Conservation (phyloP, 2,113 vertebrate species). For the Daubentonia madagascariensis region DNA sequence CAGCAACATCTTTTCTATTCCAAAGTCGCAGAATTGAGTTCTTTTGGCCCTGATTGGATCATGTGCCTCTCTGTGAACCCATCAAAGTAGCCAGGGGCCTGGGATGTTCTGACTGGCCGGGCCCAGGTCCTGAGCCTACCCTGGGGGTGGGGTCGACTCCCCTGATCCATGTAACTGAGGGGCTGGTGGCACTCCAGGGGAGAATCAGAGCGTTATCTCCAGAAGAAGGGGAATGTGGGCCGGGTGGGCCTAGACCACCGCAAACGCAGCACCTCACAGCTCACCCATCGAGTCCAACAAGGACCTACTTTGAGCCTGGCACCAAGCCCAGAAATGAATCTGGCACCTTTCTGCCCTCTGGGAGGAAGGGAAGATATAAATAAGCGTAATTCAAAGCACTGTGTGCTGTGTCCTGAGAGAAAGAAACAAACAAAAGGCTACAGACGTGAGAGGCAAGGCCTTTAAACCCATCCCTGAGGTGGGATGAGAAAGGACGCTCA, state of each 20-base stretch:
- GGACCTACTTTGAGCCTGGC: neutral
- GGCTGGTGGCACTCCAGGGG: neutral
- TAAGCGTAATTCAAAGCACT: neutral
- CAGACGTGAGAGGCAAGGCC: neutral
- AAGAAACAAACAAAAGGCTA: neutral
- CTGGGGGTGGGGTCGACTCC: neutral
- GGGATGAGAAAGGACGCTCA: neutral
- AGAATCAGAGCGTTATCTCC: neutral
- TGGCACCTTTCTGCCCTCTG: neutral
- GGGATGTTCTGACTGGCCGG: neutral
- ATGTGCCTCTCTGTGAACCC: neutral
- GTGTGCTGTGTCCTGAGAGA: constrained; percentile 1
- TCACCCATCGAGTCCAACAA: neutral
- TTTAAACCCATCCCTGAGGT: neutral
- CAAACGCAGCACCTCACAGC: neutral
- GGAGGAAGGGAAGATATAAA: constrained; percentile 5
- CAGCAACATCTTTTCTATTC: neutral
- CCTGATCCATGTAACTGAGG: neutral
- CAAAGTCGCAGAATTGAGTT: neutral
- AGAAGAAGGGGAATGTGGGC: neutral
- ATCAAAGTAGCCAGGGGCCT: neutral
- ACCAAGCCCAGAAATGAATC: neutral
- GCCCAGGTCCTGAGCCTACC: neutral
- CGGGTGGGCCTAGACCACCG: neutral
- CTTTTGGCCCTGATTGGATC: neutral